A percentile compares a stretch with the other conserved stretches of the same genome.
Evolutionary conservation across 2,797 vertebrate species (phyloP).

Genomic region (Carapus acus): DNA sequence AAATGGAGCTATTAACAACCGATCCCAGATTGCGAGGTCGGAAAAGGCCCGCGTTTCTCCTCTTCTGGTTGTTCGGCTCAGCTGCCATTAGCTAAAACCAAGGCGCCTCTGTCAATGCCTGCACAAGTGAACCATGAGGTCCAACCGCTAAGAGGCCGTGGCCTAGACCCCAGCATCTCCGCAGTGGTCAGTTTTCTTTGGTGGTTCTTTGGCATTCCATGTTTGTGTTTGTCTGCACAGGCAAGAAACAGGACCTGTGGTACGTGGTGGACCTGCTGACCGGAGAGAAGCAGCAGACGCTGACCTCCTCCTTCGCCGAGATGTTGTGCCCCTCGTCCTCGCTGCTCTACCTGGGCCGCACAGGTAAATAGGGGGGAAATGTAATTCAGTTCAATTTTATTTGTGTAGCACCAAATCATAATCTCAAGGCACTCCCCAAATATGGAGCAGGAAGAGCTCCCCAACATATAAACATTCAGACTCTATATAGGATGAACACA

Average conservation of each 20-base stretch:
- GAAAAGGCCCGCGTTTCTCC: neutral
- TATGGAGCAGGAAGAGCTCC: too few relatives aligned
- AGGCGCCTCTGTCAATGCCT: constrained; percentile 20
- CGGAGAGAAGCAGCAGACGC: constrained; percentile 94
- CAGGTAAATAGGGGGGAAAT: constrained; percentile 68
- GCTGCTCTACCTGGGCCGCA: constrained; percentile 92
- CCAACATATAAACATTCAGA: too few relatives aligned
- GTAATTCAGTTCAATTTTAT: too few relatives aligned
- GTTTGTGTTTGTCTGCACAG: constrained; percentile 59
- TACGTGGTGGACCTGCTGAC: constrained; percentile 93
- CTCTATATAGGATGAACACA: too few relatives aligned
- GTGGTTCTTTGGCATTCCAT: neutral
- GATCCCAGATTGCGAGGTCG: constrained; percentile 6
- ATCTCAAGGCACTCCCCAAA: too few relatives aligned
- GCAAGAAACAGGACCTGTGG: constrained; percentile 98
- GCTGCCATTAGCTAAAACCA: neutral
- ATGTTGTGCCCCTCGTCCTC: constrained; percentile 91
- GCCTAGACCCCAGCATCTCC: too few relatives aligned
- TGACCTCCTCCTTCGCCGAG: constrained; percentile 92
- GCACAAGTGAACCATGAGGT: constrained; percentile 8
- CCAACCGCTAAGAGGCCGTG: neutral
- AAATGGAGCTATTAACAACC: constrained; percentile 23
- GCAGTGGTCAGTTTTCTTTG: too few relatives aligned
- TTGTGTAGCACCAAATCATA: too few relatives aligned
- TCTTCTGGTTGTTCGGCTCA: constrained; percentile 3